These are phyloP conservation scores for Pelodytes ibericus DNA, from an alignment of 2,797 vertebrate genomes.

Conservation along the genomic window DNA sequence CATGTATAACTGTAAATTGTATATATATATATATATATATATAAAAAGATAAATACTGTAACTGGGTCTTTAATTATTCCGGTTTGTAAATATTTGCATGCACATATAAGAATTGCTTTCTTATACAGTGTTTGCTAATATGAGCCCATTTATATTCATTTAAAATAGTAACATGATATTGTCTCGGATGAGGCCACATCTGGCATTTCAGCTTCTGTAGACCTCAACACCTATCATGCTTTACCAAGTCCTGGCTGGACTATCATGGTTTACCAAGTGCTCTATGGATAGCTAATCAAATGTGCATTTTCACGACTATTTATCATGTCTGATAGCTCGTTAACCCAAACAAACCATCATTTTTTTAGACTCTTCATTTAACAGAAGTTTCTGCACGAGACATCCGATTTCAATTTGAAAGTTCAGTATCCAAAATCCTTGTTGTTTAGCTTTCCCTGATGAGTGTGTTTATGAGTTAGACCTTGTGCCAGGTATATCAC, in stretches of 20 bases:
- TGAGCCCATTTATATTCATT: neutral
- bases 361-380: conserved; percentile 1
- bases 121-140: neutral
- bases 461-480: conserved; percentile 41
- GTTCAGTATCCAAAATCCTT: conserved; percentile 27
- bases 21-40: conserved; percentile 7
- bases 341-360: neutral
- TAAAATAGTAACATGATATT: too few species aligned
- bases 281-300: too few species aligned
- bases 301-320: neutral
- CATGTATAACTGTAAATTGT: neutral
- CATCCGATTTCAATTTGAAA: conserved; percentile 48
- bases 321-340: neutral
- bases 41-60: neutral
- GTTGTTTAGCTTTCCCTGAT: conserved; percentile 50
- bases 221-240: neutral
- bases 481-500: conserved; percentile 48
- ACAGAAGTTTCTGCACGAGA: conserved; percentile 28
- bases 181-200: too few species aligned
- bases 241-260: neutral
- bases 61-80: conserved; percentile 1
- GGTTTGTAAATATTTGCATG: conserved; percentile 21
- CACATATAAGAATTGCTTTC: neutral
- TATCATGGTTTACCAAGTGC: too few species aligned
- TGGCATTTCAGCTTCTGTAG: neutral